These are phyloP conservation scores for Parapristionchus giblindavisi DNA, from an alignment of 2,888 invertebrate genomes.

Conservation along the genomic window DNA sequence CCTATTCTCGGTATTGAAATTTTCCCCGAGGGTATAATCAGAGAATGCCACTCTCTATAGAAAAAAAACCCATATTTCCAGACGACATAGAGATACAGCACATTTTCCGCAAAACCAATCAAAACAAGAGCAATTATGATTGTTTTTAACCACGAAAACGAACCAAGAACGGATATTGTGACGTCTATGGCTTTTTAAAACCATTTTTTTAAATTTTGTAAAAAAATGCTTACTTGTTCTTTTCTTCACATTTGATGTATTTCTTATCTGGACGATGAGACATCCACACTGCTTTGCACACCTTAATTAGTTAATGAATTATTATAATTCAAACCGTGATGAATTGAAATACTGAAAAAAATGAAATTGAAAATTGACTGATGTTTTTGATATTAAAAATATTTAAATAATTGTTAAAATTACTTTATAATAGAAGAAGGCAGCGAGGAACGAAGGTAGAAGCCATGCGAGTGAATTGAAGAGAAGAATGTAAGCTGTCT, in stretches of 20 bases:
- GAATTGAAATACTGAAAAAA: neutral
- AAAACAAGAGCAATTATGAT: too few relatives aligned
- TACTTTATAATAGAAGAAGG: conserved; percentile 69
- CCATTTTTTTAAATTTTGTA: too few relatives aligned
- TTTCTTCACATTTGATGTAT: conserved; percentile 24
- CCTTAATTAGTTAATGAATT: conserved; percentile 34
- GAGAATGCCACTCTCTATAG: too few relatives aligned
- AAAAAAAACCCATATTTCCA: too few relatives aligned
- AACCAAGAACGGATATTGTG: too few relatives aligned
- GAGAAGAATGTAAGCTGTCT: conserved; percentile 70
- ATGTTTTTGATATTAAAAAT: neutral
- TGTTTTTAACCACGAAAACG: too few relatives aligned
- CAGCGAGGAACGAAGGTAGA: conserved; percentile 72
- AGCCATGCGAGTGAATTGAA: conserved; percentile 72
- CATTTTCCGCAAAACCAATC: too few relatives aligned
- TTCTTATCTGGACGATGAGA: conserved; percentile 45
- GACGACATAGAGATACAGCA: too few relatives aligned
- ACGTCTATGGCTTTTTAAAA: too few relatives aligned
- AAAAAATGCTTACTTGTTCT: conserved; percentile 17
- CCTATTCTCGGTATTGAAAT: too few relatives aligned
- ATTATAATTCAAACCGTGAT: neutral
- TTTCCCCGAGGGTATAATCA: too few relatives aligned
- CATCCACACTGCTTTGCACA: conserved; percentile 64
- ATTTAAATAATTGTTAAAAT: neutral
- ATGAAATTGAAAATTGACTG: neutral